These are phyloP conservation scores for Melanerpes aurifrons DNA, from an alignment of 2,113 vertebrate genomes.

Conservation along the genomic window DNA sequence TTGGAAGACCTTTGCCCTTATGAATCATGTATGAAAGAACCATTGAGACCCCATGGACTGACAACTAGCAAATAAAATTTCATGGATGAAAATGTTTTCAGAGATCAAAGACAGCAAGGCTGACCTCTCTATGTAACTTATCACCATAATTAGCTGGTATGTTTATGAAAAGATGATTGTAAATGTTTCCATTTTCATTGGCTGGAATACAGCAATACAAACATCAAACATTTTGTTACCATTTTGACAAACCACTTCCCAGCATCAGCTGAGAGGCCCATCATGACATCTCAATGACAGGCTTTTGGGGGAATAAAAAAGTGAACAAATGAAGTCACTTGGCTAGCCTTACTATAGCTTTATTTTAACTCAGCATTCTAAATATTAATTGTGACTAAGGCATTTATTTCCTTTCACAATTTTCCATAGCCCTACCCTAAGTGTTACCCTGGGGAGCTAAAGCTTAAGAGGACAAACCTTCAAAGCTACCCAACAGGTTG, in stretches of 20 bases:
- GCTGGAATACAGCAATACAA: neutral
- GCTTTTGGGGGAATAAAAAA: neutral
- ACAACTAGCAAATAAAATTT: slow-evolving; percentile 62
- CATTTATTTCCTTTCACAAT: neutral
- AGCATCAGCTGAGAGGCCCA: neutral
- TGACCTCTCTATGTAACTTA: neutral
- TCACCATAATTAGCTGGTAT: slow-evolving; percentile 43
- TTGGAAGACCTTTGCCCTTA: slow-evolving; percentile 60
- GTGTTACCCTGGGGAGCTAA: neutral
- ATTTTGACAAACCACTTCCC: neutral
- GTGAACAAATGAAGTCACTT: neutral
- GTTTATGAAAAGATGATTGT: neutral
- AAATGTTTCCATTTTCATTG: neutral
- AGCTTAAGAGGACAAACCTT: neutral
- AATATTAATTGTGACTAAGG: neutral
- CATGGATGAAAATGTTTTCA: slow-evolving; percentile 51
- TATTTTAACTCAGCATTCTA: neutral
- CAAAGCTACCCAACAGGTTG: neutral
- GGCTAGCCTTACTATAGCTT: neutral
- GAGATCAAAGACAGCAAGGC: neutral
- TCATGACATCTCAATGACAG: neutral
- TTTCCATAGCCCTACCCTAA: neutral
- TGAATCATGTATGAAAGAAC: slow-evolving; percentile 62
- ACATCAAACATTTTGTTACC: neutral
- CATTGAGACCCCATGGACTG: neutral